Evolutionary conservation across 2,113 vertebrate species (phyloP).

Genomic region (Crotalus viridis): DNA sequence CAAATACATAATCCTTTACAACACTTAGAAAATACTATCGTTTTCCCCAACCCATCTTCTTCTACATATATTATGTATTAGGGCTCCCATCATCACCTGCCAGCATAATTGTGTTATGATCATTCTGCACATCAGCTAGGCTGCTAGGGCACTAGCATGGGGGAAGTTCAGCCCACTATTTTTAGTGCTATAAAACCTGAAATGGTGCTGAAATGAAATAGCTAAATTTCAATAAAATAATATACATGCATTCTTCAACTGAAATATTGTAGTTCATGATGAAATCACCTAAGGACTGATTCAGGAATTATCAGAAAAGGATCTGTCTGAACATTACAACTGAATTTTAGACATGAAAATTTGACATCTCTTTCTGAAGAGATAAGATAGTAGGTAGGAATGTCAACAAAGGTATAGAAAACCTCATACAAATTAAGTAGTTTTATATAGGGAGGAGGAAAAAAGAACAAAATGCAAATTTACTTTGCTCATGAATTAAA

Average conservation of each 20-base stretch:
- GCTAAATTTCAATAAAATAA: background rate
- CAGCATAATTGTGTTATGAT: background rate
- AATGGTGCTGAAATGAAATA: background rate
- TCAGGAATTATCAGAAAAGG: background rate
- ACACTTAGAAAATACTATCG: background rate
- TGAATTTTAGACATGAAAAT: background rate
- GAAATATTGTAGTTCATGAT: background rate
- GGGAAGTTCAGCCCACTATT: background rate
- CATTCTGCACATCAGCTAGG: background rate
- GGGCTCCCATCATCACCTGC: background rate
- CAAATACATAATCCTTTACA: background rate
- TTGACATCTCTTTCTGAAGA: background rate
- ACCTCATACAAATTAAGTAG: background rate
- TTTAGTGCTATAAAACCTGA: background rate
- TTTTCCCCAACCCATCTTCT: background rate
- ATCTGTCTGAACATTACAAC: background rate
- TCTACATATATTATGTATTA: background rate
- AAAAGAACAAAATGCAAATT: background rate
- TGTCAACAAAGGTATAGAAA: background rate
- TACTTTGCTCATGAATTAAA: constrained; percentile 15
- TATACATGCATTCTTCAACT: background rate
- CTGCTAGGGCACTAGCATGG: background rate
- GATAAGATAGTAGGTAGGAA: background rate
- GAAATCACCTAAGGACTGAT: background rate
- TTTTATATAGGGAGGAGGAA: background rate